Evolutionary conservation across 2,888 invertebrate species (phyloP).

Genomic region (Pseudoips prasinana): DNA sequence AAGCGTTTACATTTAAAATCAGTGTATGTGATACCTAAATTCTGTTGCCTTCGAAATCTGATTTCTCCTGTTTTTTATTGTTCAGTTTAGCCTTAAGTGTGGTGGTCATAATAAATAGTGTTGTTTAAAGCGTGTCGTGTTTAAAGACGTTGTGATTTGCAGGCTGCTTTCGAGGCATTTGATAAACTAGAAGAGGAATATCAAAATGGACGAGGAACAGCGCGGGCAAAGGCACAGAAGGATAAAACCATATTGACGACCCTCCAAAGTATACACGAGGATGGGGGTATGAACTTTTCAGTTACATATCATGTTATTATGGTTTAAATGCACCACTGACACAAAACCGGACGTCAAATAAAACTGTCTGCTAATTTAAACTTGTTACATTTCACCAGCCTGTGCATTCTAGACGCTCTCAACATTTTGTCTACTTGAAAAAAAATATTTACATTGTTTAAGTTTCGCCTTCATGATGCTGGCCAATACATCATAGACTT

Average conservation of each 20-base stretch:
- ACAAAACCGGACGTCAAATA: too few species aligned
- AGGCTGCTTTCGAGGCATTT: conserved; percentile 55
- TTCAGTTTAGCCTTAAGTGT: neutral
- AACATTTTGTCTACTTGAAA: too few species aligned
- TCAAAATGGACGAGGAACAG: conserved; percentile 45
- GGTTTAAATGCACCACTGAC: too few species aligned
- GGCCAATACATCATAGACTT: too few species aligned
- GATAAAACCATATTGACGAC: conserved; percentile 52
- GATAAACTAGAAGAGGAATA: conserved; percentile 64
- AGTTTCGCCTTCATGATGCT: too few species aligned
- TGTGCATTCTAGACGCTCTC: too few species aligned
- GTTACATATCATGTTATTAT: too few species aligned
- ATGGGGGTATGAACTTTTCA: conserved; percentile 64
- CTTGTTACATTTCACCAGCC: too few species aligned
- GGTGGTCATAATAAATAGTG: conserved; percentile 3
- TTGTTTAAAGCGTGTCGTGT: conserved; percentile 11
- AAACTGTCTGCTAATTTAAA: too few species aligned
- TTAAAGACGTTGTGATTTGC: conserved; percentile 39
- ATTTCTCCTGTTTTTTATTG: conserved; percentile 11
- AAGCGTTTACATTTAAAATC: conserved; percentile 7
- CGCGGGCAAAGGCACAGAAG: conserved; percentile 52
- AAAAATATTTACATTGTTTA: too few species aligned
- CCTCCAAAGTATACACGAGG: conserved; percentile 68
- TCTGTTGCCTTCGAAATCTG: conserved; percentile 6
- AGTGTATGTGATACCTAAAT: conserved; percentile 12